phyloP scores from a whole-genome alignment of 2,888 invertebrate genomes.

The Melanostoma scalare region DNA sequence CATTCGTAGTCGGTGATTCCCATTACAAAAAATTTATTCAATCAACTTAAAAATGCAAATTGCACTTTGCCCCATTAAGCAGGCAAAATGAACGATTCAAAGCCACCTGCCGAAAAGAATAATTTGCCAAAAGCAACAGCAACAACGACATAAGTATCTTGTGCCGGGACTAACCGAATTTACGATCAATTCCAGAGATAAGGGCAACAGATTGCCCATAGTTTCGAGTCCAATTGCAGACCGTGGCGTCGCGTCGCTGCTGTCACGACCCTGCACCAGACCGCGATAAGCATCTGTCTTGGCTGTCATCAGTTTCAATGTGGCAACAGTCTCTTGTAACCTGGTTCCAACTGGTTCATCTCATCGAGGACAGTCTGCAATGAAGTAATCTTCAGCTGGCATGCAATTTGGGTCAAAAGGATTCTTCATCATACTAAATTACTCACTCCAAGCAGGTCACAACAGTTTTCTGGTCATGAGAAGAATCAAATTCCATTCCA shows the following conservation, averaged over 20 bases:
- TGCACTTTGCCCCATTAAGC: no score
- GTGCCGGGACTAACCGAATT: neutral
- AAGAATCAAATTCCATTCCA: slow-evolving; percentile 30
- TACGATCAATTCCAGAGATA: slow-evolving; percentile 46
- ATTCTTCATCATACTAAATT: slow-evolving; percentile 19
- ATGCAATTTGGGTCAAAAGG: slow-evolving; percentile 61
- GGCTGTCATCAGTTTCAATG: slow-evolving; percentile 34
- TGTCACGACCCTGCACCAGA: slow-evolving; percentile 32
- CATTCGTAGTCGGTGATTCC: no score
- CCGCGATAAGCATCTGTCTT: slow-evolving; percentile 61
- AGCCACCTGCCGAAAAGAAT: no score
- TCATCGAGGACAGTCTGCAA: slow-evolving; percentile 40
- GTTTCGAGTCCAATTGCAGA: slow-evolving; percentile 22
- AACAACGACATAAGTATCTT: no score
- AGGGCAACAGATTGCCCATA: slow-evolving; percentile 55
- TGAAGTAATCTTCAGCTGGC: slow-evolving; percentile 51
- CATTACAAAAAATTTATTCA: no score
- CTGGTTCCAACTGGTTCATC: slow-evolving; percentile 45
- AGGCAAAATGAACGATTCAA: no score
- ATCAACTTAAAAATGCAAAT: no score
- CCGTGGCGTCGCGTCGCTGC: slow-evolving; percentile 1
- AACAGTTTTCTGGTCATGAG: slow-evolving; percentile 6
- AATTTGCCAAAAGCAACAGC: no score
- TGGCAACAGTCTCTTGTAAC: slow-evolving; percentile 26
- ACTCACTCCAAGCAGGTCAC: slow-evolving; percentile 36